Conservation (phyloP, 2,797 vertebrate species). For the Phaenicophaeus curvirostris region DNA sequence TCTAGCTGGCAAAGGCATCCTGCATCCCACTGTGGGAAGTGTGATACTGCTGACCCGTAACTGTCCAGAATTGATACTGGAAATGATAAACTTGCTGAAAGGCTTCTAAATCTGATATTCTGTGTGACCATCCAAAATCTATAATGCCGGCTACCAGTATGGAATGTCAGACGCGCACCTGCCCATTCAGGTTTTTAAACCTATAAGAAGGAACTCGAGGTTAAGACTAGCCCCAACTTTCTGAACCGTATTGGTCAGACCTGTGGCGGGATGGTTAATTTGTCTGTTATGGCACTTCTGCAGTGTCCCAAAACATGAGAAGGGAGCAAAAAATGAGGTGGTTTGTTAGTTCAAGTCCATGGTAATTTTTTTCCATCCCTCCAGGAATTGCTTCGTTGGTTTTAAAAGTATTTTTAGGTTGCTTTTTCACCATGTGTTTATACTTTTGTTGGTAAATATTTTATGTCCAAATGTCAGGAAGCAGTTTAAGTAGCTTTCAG, state of each 20-base stretch:
- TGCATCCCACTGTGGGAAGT: not conserved
- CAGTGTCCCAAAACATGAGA: not conserved
- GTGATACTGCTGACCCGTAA: not conserved
- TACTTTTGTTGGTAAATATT: conserved; percentile 58
- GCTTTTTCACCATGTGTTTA: conserved; percentile 8
- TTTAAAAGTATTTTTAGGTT: conserved; percentile 45
- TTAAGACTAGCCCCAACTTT: conserved; percentile 46
- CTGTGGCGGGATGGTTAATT: not conserved
- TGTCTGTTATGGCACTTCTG: not conserved
- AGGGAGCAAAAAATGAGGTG: not conserved
- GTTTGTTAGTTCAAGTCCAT: not conserved
- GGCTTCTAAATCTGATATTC: not conserved
- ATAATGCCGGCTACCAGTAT: not conserved
- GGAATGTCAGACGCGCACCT: not conserved
- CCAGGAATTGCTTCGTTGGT: conserved; percentile 2
- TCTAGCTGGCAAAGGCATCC: not conserved
- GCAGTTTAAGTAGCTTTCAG: not conserved
- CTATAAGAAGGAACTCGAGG: conserved; percentile 49
- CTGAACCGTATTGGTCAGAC: conserved; percentile 24
- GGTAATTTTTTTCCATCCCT: not conserved
- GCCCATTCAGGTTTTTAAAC: conserved; percentile 58
- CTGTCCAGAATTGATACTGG: not conserved
- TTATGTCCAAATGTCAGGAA: not conserved
- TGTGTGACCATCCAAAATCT: not conserved
- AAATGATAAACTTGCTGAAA: not conserved